Conservation (phyloP, 2,797 vertebrate genomes). For the Hypotaenidia okinawae region DNA sequence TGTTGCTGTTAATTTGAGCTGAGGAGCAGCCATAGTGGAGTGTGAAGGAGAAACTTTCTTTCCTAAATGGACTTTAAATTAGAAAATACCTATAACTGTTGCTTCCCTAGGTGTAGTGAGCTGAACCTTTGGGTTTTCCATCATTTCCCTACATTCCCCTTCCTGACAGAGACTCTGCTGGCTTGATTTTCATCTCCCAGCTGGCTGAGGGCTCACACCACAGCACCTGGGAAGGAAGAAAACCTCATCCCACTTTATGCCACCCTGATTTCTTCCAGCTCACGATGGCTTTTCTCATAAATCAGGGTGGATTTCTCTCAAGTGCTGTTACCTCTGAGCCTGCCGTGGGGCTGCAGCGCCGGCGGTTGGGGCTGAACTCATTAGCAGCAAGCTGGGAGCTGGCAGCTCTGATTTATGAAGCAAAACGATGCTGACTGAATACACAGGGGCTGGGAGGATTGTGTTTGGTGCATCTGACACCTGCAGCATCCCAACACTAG, state of each 20-base stretch:
- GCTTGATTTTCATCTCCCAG: background rate
- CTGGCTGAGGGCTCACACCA: background rate
- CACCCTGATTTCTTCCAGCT: slow-evolving; percentile 2
- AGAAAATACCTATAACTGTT: background rate
- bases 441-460: background rate
- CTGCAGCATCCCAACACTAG: background rate
- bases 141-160: fast-evolving
- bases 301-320: slow-evolving; percentile 25
- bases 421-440: background rate
- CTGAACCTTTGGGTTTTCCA: background rate
- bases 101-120: background rate
- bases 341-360: fast-evolving
- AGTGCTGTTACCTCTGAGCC: background rate
- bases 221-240: background rate
- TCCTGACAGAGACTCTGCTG: background rate
- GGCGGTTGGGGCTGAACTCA: background rate
- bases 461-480: background rate
- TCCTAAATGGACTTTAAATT: background rate
- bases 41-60: background rate
- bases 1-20: background rate
- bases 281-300: background rate
- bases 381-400: background rate
- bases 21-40: background rate
- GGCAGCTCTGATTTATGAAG: slow-evolving; percentile 40
- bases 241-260: background rate